phyloP scores from a whole-genome alignment of 1,140 invertebrate species.

The Neotoxoptera formosana region DNA sequence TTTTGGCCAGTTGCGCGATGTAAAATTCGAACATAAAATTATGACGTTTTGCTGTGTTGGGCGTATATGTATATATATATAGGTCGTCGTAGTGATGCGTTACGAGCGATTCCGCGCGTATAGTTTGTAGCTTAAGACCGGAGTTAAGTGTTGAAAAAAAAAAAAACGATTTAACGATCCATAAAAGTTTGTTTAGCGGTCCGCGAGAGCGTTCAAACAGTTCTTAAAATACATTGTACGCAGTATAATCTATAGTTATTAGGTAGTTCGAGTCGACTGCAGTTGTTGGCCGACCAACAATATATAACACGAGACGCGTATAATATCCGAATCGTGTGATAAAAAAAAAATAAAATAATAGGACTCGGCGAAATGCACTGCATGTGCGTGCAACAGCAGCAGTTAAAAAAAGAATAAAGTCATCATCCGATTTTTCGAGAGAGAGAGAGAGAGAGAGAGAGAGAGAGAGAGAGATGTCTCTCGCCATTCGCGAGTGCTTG shows the following conservation, averaged over 20 bases:
- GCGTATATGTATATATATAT: not conserved
- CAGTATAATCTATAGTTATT: too few species aligned
- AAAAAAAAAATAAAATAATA: not conserved
- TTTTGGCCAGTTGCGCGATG: constrained; percentile 1
- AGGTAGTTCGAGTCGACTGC: not conserved
- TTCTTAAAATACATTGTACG: constrained; percentile 41
- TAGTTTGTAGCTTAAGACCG: not conserved
- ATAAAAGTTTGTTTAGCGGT: constrained; percentile 46
- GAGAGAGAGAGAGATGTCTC: too few species aligned
- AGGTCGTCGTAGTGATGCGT: not conserved
- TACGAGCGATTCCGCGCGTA: not conserved
- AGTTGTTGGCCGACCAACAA: not conserved
- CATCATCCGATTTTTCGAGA: not conserved
- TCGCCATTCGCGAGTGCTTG: not conserved
- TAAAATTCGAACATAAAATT: constrained; percentile 32
- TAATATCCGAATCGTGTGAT: not conserved
- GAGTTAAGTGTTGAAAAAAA: constrained; percentile 9
- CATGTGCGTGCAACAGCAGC: too few species aligned
- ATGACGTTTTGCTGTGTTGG: constrained; percentile 1
- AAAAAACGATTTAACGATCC: constrained; percentile 25
- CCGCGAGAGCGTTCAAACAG: not conserved
- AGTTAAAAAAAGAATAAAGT: not conserved
- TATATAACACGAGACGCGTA: too few species aligned
- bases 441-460: too few species aligned
- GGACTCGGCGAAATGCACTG: not conserved